phyloP scores from a whole-genome alignment of 1,140 invertebrate species.

The Caenorhabditis elegans region WBcel235 BX284606.5:1147501-1148000 shows the following conservation, averaged over 20 bases:
- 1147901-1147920: conserved; percentile 4
- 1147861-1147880: not conserved
- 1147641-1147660: not conserved
- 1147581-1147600: too few relatives aligned
- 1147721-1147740: not conserved
- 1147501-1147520: not conserved
- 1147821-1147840: not conserved
- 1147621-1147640: not conserved
- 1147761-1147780: not conserved
- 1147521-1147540: too few relatives aligned
- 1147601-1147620: too few relatives aligned
- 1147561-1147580: too few relatives aligned
- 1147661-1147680: conserved; percentile 22
- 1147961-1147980: not conserved
- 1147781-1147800: too few relatives aligned
- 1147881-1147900: not conserved
- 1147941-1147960: not conserved
- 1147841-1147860: not conserved
- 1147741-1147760: not conserved
- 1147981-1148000: too few relatives aligned
- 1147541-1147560: too few relatives aligned
- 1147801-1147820: not conserved
- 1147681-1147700: not conserved
- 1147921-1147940: not conserved
- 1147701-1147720: not conserved